Base-by-base conservation (phyloP, 92 coral and sea anemone genomes). In the Pocillopora grandis region DNA sequence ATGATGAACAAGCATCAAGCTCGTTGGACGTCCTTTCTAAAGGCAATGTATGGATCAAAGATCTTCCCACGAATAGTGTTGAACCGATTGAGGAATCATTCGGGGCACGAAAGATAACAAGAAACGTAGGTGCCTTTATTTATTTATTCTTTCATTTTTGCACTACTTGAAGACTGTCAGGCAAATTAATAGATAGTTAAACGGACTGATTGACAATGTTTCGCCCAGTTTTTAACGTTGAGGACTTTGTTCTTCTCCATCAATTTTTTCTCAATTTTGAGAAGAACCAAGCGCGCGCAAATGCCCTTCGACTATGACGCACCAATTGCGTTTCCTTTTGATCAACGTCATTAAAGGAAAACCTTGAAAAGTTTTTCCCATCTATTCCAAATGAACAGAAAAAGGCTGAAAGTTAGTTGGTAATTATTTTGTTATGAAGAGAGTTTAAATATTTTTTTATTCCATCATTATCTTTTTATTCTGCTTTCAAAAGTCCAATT, bases 61-160 rank as follows among this genome's bases (percentile, higher is more conserved):
- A 79, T 20, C 83, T 79, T 9, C 83, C 83, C 17, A 79, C 83
- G 12, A 79, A 79, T 27, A 79, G 66, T 74, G 66, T 66, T 31
- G 83, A 79, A 10, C 83, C 83, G 33, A 74, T 79, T 56, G 83
- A 79, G 27, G 66, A 16, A 10, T 66, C 66, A 1, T 74, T 55
- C 27, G 83, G 71, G 19, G 61, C 56, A 10, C 65, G 65, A 31
- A 61, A 63, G 19, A 27, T 14, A 55, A 65, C 64, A 7, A 79
- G 56, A 23, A 79, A 79, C 74, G 83, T 79, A 31, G 63, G 64
- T 12, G 23, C 12, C 57, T 27, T n/a, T 21, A 2, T 48, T 27
- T 57, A 42, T 0, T 70, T 10, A 10, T 12, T 19, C n/a, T 36
- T 3, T 14, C 10, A 16, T 33, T 69, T 3, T 20, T 42, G 52